Conservation (phyloP, 2,113 vertebrate genomes). For the Abramis brama region DNA sequence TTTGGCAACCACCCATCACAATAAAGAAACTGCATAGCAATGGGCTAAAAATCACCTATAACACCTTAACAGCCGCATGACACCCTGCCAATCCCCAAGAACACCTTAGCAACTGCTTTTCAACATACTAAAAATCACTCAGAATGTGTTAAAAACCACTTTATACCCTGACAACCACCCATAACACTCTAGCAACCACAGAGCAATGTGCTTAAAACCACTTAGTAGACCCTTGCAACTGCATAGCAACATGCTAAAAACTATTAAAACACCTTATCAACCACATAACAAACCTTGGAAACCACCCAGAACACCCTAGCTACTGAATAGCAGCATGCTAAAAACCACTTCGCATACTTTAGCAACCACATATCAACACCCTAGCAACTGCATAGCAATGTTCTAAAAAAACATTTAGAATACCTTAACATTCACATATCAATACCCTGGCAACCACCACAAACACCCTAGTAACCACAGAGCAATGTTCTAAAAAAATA, state of each 20-base stretch:
- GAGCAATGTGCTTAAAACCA: not conserved
- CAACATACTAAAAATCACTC: not conserved
- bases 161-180: not conserved
- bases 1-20: not conserved
- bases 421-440: not conserved
- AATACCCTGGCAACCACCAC: too few species aligned
- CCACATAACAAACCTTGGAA: not conserved
- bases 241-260: too few species aligned
- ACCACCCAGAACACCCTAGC: not conserved
- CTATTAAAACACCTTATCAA: too few species aligned
- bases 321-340: not conserved
- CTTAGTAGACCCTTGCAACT: not conserved
- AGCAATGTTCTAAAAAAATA: not conserved
- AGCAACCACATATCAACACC: not conserved
- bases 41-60: not conserved
- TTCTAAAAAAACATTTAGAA: too few species aligned
- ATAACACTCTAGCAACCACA: not conserved
- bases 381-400: too few species aligned
- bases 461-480: not conserved
- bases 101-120: not conserved
- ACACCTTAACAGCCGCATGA: not conserved
- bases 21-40: not conserved
- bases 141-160: not conserved
- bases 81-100: not conserved
- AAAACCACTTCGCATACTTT: not conserved